These are phyloP conservation scores for Biston stratarius DNA, from an alignment of 2,888 invertebrate genomes.

Conservation along the genomic window DNA sequence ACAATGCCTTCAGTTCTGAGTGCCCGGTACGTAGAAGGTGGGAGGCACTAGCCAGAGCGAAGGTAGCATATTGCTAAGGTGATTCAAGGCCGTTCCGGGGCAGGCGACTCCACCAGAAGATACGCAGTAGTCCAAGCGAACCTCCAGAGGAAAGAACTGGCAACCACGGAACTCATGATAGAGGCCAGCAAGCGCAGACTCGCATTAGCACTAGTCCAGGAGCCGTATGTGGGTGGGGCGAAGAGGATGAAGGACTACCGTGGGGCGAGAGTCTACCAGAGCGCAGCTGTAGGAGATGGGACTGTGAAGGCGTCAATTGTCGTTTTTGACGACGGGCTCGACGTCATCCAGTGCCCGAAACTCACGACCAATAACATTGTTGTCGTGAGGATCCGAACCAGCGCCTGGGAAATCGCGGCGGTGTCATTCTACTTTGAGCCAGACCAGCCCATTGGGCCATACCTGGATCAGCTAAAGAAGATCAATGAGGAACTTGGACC, in stretches of 20 bases:
- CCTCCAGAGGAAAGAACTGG: background rate
- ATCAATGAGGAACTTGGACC: background rate
- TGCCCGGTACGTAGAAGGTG: conserved; percentile 1
- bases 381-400: conserved; percentile 31
- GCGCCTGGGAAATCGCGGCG: conserved; percentile 28
- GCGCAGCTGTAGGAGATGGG: background rate
- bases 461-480: background rate
- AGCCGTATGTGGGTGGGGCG: background rate
- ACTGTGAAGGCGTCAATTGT: background rate
- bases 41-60: background rate
- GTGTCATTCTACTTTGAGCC: conserved; percentile 43
- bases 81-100: background rate
- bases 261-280: background rate
- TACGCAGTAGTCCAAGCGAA: background rate
- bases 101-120: too few species aligned
- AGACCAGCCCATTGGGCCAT: conserved; percentile 8
- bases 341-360: background rate
- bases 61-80: conserved; percentile 11
- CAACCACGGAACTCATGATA: background rate
- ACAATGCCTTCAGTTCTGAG: background rate
- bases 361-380: conserved; percentile 25
- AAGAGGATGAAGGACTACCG: background rate
- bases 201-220: background rate
- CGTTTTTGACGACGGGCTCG: background rate
- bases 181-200: background rate